Evolutionary conservation across 1,140 invertebrate species (phyloP).

Genomic region (Popillia japonica): DNA sequence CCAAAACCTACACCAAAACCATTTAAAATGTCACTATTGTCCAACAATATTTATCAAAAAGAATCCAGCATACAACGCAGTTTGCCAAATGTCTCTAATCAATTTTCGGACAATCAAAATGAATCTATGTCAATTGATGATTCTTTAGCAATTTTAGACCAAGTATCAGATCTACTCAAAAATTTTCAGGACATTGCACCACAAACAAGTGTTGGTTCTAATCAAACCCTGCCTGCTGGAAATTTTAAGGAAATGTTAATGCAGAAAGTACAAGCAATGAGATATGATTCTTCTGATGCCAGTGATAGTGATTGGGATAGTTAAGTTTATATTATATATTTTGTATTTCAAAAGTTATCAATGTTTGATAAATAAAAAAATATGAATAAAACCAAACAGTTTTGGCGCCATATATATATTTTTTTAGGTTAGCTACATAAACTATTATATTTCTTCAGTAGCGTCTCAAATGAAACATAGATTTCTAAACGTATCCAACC

Average conservation of each 20-base stretch:
- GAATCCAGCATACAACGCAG: background rate
- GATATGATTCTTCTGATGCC: background rate
- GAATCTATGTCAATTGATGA: background rate
- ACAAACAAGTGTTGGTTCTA: background rate
- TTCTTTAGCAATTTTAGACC: background rate
- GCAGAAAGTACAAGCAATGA: background rate
- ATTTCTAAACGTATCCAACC: no score
- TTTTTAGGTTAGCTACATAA: no score
- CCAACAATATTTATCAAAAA: background rate
- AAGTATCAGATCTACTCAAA: background rate
- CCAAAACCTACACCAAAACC: background rate
- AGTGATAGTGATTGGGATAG: background rate
- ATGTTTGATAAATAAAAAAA: no score
- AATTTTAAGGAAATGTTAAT: background rate
- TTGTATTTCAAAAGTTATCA: no score
- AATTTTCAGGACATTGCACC: background rate
- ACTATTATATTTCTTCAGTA: no score
- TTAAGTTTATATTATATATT: no score
- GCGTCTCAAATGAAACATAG: no score
- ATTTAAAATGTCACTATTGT: background rate
- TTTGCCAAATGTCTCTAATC: background rate
- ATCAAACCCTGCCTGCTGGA: background rate
- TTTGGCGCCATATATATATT: no score
- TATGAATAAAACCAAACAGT: no score
- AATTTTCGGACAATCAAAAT: background rate